Evolutionary conservation across 2,797 vertebrate genomes (phyloP).

Genomic region (Syndactyla subalaris): DNA sequence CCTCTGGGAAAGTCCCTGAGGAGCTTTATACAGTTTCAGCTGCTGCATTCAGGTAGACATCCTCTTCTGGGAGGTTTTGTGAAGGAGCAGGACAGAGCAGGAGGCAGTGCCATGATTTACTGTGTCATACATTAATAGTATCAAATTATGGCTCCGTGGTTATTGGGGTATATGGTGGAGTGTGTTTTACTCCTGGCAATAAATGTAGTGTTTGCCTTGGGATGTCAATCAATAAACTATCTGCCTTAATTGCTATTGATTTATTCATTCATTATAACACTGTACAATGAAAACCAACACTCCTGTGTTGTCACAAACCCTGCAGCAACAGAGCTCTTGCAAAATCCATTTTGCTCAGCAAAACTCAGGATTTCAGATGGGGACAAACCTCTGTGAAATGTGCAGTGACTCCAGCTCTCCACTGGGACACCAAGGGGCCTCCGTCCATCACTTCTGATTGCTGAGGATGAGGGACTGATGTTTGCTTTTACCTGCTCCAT

Average conservation of each 20-base stretch:
- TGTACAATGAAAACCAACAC: background rate
- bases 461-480: background rate
- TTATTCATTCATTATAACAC: background rate
- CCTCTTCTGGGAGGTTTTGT: background rate
- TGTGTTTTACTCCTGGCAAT: background rate
- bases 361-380: background rate
- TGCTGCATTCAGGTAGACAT: background rate
- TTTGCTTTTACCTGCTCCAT: background rate
- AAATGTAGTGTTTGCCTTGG: background rate
- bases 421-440: background rate
- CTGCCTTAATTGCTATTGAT: conserved; percentile 2
- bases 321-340: background rate
- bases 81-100: background rate
- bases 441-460: background rate
- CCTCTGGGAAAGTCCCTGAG: background rate
- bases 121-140: background rate
- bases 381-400: background rate
- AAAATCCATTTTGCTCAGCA: background rate
- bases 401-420: background rate
- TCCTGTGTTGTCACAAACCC: background rate
- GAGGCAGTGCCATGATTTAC: background rate
- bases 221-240: conserved; percentile 39
- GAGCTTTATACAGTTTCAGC: background rate
- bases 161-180: background rate
- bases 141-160: background rate